Conservation (phyloP, 2,888 invertebrate genomes). For the Erebia epiphron region DNA sequence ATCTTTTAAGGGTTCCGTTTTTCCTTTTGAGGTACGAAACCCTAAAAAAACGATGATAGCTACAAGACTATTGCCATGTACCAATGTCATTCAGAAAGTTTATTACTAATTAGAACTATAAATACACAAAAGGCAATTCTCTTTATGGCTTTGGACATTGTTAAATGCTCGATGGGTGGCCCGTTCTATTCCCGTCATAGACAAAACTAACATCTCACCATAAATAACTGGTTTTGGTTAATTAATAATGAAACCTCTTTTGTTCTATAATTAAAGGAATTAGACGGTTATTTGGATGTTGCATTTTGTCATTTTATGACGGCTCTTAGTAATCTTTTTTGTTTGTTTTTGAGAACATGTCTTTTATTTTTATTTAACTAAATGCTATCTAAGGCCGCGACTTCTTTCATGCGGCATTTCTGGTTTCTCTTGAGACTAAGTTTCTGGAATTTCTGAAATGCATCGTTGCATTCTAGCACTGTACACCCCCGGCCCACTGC, state of each 20-base stretch:
- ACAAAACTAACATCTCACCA: constrained; percentile 67
- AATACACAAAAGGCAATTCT: constrained; percentile 26
- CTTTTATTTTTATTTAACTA: not conserved
- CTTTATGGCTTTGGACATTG: constrained; percentile 35
- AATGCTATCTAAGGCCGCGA: not conserved
- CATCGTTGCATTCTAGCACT: not conserved
- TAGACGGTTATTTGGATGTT: constrained; percentile 49
- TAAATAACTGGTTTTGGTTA: constrained; percentile 78
- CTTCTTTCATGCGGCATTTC: not conserved
- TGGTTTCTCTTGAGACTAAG: too few relatives aligned
- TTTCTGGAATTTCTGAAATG: too few relatives aligned
- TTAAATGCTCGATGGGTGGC: constrained; percentile 66
- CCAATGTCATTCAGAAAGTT: constrained; percentile 6
- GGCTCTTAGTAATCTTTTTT: not conserved
- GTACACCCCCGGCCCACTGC: not conserved
- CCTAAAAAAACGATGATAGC: not conserved
- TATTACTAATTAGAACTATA: constrained; percentile 28
- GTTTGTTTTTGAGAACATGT: not conserved
- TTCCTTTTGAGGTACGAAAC: too few relatives aligned
- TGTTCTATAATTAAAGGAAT: constrained; percentile 60
- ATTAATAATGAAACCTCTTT: constrained; percentile 73
- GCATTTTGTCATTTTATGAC: constrained; percentile 27
- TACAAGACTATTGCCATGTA: not conserved
- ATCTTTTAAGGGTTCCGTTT: too few relatives aligned
- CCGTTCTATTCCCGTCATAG: constrained; percentile 68